These are phyloP conservation scores for Cyprinella venusta DNA, from an alignment of 2,797 vertebrate species.

Conservation along the genomic window DNA sequence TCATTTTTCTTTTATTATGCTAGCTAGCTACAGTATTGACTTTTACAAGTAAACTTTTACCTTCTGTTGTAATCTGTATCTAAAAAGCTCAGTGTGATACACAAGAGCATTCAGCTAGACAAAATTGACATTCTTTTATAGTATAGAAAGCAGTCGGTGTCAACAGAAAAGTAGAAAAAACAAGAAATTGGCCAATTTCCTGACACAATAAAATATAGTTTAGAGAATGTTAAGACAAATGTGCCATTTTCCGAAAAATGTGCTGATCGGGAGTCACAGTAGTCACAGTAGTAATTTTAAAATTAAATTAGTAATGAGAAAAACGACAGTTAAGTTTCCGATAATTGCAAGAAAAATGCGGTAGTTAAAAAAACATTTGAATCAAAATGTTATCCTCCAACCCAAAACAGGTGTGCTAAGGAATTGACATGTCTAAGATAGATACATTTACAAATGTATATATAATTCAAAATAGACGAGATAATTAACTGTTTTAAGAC, in stretches of 20 bases:
- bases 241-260: not conserved
- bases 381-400: not conserved
- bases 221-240: too few relatives aligned
- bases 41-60: too few relatives aligned
- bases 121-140: not conserved
- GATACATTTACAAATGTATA: not conserved
- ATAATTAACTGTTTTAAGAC: not conserved
- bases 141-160: not conserved
- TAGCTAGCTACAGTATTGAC: too few relatives aligned
- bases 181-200: not conserved
- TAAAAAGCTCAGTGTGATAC: not conserved
- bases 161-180: not conserved
- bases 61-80: not conserved
- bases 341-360: not conserved
- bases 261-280: too few relatives aligned
- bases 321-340: not conserved
- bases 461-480: too few relatives aligned
- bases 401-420: not conserved
- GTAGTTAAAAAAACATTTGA: not conserved
- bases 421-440: not conserved
- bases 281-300: too few relatives aligned
- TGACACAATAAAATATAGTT: not conserved
- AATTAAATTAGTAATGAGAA: not conserved
- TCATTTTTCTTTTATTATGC: not conserved
- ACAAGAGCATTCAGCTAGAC: not conserved